Evolutionary conservation across 2,888 invertebrate genomes (phyloP), one percentile per base, ranked within the genome.

Genomic region (Cryptophagus acutangulus): DNA sequence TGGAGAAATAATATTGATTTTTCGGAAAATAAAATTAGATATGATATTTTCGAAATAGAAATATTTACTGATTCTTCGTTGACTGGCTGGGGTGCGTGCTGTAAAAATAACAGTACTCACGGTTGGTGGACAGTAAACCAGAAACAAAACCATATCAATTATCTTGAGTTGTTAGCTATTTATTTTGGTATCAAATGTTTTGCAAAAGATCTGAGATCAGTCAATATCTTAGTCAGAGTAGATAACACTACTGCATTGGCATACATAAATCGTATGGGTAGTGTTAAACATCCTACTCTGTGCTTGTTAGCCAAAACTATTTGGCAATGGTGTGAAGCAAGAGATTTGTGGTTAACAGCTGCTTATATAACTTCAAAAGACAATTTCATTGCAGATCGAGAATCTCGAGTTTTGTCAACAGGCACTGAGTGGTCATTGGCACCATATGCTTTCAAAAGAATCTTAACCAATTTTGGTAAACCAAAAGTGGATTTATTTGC

Each of bases 401-500:
- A 25, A 14, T 36, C 36, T 4, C 10, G 36, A 3, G 15, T 30
- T 17, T 15, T 38, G 2, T 9, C 18, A 2, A 13, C 38, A 2
- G 38, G 31, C 1, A 38, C 38, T 2, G 38, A 38, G 13, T 36
- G 36, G 25, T 16, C 15, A 15, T 10, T 26, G 17, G 16, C 13
- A 3, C 15, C 14, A 8, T 15, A 36, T 9, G 36, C 26, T 26
- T 36, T 24, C 15, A 14, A 18, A 5, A 18, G 46, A 36, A 54
- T 53, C 20, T n/a, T 37, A 17, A 24, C 29, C 5, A 17, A 10
- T 30, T 51, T 50, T 29, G 49, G 50, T 8, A 18, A 33, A 17
- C 49, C 48, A n/a, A 49, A 55, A 4, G 52, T 52, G 16, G 55
- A 59, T 33, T 38, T 56, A 6, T 59, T 59, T 41, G 56, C 57